These are phyloP conservation scores for Lasioglossum oenotherae DNA, from an alignment of 2,888 invertebrate genomes.

Conservation along the genomic window DNA sequence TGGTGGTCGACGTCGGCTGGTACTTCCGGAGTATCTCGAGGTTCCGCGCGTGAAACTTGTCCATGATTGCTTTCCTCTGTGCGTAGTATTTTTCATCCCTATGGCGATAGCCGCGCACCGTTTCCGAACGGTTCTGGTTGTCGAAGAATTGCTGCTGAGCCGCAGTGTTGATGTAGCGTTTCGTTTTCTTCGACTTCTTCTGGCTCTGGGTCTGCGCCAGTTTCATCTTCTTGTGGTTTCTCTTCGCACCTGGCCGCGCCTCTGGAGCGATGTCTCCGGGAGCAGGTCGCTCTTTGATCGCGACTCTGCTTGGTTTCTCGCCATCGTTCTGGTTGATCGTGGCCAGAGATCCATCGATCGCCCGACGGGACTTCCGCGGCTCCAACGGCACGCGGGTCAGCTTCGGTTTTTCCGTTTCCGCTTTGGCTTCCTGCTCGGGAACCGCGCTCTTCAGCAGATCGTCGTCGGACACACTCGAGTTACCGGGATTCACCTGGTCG, in stretches of 20 bases:
- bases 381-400: conserved; percentile 1
- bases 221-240: conserved; percentile 27
- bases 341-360: not conserved
- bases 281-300: not conserved
- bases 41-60: conserved; percentile 71
- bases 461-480: not conserved
- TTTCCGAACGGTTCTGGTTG: not conserved
- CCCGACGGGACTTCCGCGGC: too few relatives aligned
- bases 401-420: not conserved
- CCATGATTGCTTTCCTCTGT: conserved; percentile 74
- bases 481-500: not conserved
- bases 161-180: not conserved
- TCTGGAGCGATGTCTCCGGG: not conserved
- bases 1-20: not conserved
- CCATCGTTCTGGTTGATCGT: not conserved
- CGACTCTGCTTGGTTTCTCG: not conserved
- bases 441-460: not conserved
- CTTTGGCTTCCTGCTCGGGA: not conserved
- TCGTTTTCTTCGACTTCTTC: conserved; percentile 14
- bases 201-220: conserved; percentile 1
- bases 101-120: not conserved
- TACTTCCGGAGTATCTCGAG: conserved; percentile 67
- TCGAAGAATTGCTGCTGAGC: too few relatives aligned
- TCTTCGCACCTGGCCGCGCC: not conserved
- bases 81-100: conserved; percentile 66